These are phyloP conservation scores for Apostichopus japonicus DNA, from an alignment of 35 echinoderm and acorn worm genomes.

Conservation along the genomic window DNA sequence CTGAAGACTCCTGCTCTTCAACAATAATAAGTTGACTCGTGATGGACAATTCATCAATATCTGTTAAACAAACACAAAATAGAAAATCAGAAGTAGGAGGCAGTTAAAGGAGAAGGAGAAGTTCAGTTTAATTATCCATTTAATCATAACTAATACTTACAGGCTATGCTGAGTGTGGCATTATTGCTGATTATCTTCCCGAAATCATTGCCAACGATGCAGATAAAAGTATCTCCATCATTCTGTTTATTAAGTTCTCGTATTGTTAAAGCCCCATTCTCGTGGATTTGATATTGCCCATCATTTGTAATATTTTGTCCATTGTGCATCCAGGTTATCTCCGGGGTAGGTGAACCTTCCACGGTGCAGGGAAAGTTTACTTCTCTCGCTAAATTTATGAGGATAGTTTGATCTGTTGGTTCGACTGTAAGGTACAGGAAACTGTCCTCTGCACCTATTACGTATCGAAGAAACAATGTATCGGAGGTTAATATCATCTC, in stretches of 20 bases:
- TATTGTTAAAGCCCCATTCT: not conserved
- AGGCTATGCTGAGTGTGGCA: not conserved
- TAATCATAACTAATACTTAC: not conserved
- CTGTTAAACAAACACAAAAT: too few species aligned
- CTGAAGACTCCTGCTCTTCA: too few species aligned
- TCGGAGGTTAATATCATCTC: too few species aligned
- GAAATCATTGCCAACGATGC: not conserved
- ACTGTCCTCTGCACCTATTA: not conserved
- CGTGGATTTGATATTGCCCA: not conserved
- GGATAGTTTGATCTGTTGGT: not conserved
- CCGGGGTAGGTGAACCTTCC: not conserved
- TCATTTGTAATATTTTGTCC: not conserved
- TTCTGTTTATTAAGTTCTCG: not conserved
- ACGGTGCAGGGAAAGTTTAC: not conserved
- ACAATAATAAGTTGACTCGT: too few species aligned
- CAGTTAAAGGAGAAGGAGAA: too few species aligned
- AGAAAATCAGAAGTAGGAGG: too few species aligned
- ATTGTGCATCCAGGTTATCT: not conserved
- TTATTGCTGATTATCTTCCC: not conserved
- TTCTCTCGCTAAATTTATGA: not conserved
- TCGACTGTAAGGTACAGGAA: not conserved
- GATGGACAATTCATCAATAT: too few species aligned
- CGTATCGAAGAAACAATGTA: too few species aligned
- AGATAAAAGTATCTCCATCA: not conserved
- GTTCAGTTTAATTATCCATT: not conserved